Evolutionary conservation across 2,797 vertebrate species (phyloP).

Genomic region (Centropyge bicolor): DNA sequence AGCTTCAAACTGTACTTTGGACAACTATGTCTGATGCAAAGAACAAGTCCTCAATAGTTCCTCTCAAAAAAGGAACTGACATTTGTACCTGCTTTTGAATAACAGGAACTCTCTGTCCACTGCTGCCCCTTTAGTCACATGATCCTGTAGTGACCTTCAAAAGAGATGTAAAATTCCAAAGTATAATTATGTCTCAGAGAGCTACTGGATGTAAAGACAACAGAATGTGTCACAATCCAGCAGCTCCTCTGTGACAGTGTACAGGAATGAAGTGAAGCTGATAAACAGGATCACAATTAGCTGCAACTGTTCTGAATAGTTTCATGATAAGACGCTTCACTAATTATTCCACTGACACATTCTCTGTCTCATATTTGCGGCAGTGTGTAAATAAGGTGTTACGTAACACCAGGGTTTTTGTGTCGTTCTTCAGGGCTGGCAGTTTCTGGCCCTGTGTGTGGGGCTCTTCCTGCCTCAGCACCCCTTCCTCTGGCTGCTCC

Average conservation of each 20-base stretch:
- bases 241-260: neutral
- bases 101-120: neutral
- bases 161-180: neutral
- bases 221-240: conserved; percentile 17
- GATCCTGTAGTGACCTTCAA: neutral
- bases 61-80: neutral
- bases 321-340: neutral
- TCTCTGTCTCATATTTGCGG: neutral
- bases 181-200: neutral
- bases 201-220: neutral
- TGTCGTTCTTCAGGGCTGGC: conserved; percentile 90
- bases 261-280: neutral
- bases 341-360: neutral
- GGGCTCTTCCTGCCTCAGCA: conserved; percentile 97
- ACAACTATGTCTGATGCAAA: neutral
- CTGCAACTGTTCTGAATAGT: neutral
- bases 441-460: conserved; percentile 94
- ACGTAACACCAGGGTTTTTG: conserved; percentile 30
- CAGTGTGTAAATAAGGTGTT: neutral
- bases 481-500: conserved; percentile 96
- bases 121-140: conserved; percentile 5
- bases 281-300: neutral
- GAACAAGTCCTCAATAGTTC: neutral
- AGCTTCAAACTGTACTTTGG: neutral
- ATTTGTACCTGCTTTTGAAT: neutral